phyloP scores from a whole-genome alignment of 2,888 invertebrate genomes.

The Endotricha flammealis region DNA sequence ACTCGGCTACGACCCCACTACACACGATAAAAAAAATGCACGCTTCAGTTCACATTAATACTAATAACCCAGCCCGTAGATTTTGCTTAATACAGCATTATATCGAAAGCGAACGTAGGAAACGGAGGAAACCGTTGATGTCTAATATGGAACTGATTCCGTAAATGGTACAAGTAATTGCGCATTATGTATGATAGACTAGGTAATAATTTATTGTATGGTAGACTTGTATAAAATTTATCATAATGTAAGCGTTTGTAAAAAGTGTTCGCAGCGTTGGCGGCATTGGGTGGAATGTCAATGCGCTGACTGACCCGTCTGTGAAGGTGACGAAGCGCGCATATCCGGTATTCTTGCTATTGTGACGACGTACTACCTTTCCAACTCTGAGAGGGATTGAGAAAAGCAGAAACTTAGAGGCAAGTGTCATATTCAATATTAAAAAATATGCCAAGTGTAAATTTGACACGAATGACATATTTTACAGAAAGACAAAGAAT shows the following conservation, averaged over 20 bases:
- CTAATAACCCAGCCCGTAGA: too few species aligned
- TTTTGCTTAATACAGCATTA: too few species aligned
- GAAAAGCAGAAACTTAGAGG: too few species aligned
- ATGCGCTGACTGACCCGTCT: constrained; percentile 21
- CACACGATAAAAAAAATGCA: constrained; percentile 35
- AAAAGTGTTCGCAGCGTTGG: constrained; percentile 13
- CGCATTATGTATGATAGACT: background rate
- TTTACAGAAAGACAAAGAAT: too few species aligned
- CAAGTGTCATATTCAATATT: too few species aligned
- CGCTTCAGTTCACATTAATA: constrained; percentile 19
- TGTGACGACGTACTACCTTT: constrained; percentile 9
- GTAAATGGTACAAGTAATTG: constrained; percentile 4
- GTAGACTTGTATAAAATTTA: too few species aligned
- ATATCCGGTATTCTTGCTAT: constrained; percentile 21
- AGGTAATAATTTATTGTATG: background rate
- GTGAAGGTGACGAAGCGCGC: constrained; percentile 21
- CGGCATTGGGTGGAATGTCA: constrained; percentile 29
- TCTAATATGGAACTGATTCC: constrained; percentile 5
- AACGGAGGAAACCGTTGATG: constrained; percentile 5
- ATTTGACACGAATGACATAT: too few species aligned
- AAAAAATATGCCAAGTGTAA: too few species aligned
- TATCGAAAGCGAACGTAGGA: background rate
- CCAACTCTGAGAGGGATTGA: background rate
- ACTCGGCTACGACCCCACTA: constrained; percentile 36
- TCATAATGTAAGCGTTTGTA: constrained; percentile 6